Percentiles rank a stretch among this genome's conserved stretches.
phyloP scores from a whole-genome alignment of 2,113 vertebrate genomes.

The Neolamprologus kungweensis region DNA sequence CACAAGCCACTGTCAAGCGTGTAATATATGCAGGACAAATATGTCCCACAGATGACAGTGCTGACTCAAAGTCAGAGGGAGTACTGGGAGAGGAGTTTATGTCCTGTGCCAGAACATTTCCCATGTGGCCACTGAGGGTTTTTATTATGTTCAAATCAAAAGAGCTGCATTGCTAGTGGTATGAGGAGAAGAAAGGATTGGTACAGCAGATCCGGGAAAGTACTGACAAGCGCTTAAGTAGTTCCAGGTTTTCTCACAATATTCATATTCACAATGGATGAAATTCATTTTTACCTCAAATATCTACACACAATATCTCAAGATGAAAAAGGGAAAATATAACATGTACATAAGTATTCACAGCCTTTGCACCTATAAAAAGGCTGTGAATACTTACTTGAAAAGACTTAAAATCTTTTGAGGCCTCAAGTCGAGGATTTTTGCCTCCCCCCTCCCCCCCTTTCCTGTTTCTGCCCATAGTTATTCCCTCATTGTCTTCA shows the following conservation, averaged over 20 bases:
- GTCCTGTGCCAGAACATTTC: neutral
- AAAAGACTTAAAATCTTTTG: neutral
- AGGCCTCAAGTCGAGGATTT: neutral
- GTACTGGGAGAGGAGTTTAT: neutral
- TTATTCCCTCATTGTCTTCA: neutral
- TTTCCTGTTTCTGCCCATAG: neutral
- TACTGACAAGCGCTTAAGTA: neutral
- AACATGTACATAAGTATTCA: neutral
- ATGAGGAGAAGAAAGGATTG: neutral
- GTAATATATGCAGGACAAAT: neutral
- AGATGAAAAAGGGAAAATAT: neutral
- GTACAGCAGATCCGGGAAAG: neutral
- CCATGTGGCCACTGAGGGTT: neutral
- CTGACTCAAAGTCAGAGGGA: neutral
- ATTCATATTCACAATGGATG: neutral
- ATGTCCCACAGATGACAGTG: neutral
- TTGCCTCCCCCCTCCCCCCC: accelerated
- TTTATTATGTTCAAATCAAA: neutral
- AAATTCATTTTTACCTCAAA: neutral
- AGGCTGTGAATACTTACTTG: neutral
- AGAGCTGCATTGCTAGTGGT: neutral
- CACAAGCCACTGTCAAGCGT: neutral
- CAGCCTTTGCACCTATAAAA: neutral
- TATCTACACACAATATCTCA: neutral
- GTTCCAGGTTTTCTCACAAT: neutral